Evolutionary conservation across 2,113 vertebrate species (phyloP).

Genomic region (Anhinga rufa): DNA sequence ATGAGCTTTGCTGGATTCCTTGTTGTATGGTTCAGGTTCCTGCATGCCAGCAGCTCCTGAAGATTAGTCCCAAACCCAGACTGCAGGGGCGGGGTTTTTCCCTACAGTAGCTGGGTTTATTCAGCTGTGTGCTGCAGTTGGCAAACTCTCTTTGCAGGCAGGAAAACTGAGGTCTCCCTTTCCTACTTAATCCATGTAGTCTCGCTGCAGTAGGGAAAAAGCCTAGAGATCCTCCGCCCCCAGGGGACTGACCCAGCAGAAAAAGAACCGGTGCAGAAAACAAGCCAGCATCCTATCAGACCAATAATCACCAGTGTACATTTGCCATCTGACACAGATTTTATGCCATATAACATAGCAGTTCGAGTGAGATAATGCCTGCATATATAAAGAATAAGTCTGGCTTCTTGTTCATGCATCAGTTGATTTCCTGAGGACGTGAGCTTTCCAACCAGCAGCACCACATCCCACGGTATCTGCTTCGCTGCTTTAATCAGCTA

Average conservation of each 20-base stretch:
- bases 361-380: not conserved
- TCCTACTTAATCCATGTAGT: not conserved
- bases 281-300: not conserved
- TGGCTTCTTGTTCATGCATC: not conserved
- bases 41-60: not conserved
- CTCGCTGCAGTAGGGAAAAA: not conserved
- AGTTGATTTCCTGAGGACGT: not conserved
- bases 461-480: not conserved
- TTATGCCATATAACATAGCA: not conserved
- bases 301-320: not conserved
- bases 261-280: not conserved
- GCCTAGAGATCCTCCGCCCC: not conserved
- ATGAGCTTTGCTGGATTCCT: not conserved
- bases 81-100: not conserved
- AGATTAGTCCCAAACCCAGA: not conserved
- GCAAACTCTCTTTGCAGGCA: not conserved
- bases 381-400: not conserved
- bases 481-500: not conserved
- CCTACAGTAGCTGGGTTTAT: not conserved
- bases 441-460: not conserved
- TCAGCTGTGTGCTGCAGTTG: not conserved
- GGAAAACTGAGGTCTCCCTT: not conserved
- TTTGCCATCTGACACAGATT: not conserved
- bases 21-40: not conserved
- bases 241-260: not conserved